These are phyloP conservation scores for Campylorhamphus procurvoides DNA, from an alignment of 2,113 vertebrate species.

Conservation along the genomic window DNA sequence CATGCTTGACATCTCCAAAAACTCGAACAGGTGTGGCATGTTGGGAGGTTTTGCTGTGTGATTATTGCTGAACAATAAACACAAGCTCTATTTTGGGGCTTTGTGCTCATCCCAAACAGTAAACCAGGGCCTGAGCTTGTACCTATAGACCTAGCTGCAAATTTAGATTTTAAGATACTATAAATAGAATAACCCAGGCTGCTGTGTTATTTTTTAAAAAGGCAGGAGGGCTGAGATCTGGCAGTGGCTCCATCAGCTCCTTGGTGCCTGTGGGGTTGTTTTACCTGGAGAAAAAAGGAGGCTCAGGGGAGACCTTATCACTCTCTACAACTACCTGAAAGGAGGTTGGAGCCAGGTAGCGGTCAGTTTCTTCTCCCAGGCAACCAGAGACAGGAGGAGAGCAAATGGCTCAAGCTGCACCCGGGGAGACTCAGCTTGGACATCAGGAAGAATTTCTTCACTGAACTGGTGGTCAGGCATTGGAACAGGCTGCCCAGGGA, in stretches of 20 bases:
- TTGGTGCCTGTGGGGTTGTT: background rate
- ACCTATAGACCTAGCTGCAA: background rate
- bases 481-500: background rate
- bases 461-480: background rate
- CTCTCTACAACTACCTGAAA: background rate
- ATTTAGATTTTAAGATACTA: background rate
- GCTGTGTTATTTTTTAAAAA: background rate
- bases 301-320: background rate
- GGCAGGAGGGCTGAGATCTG: background rate
- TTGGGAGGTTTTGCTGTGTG: background rate
- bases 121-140: background rate
- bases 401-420: background rate
- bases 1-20: background rate
- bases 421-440: background rate
- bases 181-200: background rate
- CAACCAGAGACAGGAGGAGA: background rate
- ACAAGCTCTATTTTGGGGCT: background rate
- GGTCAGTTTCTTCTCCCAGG: background rate
- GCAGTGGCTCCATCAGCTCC: background rate
- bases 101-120: background rate
- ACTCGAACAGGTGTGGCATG: fast-evolving
- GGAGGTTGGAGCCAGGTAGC: background rate
- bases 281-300: background rate
- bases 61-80: background rate
- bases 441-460: background rate